A percentile compares a stretch with the other conserved stretches of the same genome.
Conservation (phyloP, 2,113 vertebrate species). For the Antechinus stuartii region DNA sequence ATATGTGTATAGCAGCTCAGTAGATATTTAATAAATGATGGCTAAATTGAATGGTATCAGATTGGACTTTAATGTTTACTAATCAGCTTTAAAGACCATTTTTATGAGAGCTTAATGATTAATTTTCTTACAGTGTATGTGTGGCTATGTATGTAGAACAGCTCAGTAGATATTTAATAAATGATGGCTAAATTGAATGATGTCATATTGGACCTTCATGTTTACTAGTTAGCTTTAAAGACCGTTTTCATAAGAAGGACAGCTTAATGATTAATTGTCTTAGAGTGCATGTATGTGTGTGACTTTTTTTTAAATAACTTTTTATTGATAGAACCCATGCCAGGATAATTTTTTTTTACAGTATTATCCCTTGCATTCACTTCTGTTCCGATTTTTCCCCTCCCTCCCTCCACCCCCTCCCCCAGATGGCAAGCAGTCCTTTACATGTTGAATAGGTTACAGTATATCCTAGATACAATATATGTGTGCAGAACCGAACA, state of each 20-base stretch:
- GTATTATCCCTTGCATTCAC: too few species aligned
- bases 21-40: background rate
- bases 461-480: too few species aligned
- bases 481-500: too few species aligned
- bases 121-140: background rate
- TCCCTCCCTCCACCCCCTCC: too few species aligned
- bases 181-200: background rate
- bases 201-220: background rate
- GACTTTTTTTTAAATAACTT: background rate
- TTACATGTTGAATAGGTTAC: too few species aligned
- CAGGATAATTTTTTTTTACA: too few species aligned
- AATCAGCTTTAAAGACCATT: background rate
- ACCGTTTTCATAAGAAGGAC: background rate
- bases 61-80: background rate
- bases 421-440: too few species aligned
- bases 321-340: too few species aligned
- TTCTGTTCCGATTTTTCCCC: too few species aligned
- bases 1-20: too few species aligned
- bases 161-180: background rate
- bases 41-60: background rate
- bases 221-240: background rate
- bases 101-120: background rate
- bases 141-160: too few species aligned
- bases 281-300: background rate
- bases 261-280: background rate